Base-by-base conservation (phyloP, 2,888 invertebrate species). In the Clanis bilineata region DNA sequence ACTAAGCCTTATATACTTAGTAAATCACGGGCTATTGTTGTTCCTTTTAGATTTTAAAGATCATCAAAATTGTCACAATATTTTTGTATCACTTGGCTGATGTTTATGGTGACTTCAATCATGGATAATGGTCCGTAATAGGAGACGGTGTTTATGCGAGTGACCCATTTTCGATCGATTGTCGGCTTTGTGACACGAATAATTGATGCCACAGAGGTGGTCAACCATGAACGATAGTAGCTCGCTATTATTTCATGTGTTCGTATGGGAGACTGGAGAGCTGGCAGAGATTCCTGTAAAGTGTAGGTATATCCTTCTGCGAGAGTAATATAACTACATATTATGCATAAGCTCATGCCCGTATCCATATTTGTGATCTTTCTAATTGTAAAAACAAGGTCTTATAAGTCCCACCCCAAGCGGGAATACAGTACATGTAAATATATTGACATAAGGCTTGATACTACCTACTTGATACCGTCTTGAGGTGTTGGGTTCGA, bases 161-260 rank as follows among this genome's bases (percentile, higher is more conserved):
- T 88, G 90, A 83, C 87, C 88, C 72, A 86, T 77, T 83, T 86
- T 65, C 69, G 79, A 86, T 86, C 82, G 83, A 80, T 82, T 82
- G 68, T 76, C 72, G 74, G 82, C 72, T 76, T 74, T 61, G 65
- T 62, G 65, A 56, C 62, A 79, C 76, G 74, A 88, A 90, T 90
- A 83, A 90, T 88, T 87, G 70, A 91, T 87, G 79, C 62, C 59
- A 15, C 84, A 86, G 87, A 66, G 60, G 79, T 76, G 55, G 65
- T 66, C 73, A 82, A 83, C 80, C 60, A 60, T 69, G 32, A 28
- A 18, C 18, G 47, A 47, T 28, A 18, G 28, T 18, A 9, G 41
- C 2, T 18, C 18, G 15, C 18, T 18, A n/a, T n/a, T 3, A 15
- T 15, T n/a, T 7, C 7, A n/a, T 41, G 18, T 41, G 1, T 1